Evolutionary conservation across 1,140 invertebrate species (phyloP).

Genomic region (Halotydeus destructor): DNA sequence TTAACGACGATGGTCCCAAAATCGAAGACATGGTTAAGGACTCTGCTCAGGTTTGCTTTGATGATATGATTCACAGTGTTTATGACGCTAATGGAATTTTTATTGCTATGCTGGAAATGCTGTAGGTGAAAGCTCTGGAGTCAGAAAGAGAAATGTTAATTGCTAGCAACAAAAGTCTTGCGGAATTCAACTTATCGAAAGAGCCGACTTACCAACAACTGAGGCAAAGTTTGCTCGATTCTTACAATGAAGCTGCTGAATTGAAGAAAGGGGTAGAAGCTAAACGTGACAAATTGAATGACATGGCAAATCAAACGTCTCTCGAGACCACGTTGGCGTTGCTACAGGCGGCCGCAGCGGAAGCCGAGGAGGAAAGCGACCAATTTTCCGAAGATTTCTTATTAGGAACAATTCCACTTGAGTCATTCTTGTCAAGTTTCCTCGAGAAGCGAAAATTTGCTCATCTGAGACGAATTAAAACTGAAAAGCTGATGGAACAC

Average conservation of each 20-base stretch:
- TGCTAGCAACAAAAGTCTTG: conserved; percentile 57
- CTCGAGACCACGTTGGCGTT: conserved; percentile 58
- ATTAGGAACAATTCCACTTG: conserved; percentile 43
- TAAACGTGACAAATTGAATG: conserved; percentile 19
- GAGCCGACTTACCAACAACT: conserved; percentile 53
- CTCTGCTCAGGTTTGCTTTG: conserved; percentile 44
- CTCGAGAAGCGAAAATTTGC: conserved; percentile 44
- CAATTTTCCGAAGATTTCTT: conserved; percentile 50
- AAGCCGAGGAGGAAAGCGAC: conserved; percentile 72
- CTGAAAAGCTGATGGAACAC: conserved; percentile 62
- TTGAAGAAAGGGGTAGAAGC: conserved; percentile 35
- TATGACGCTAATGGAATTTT: neutral
- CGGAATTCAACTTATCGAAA: conserved; percentile 61
- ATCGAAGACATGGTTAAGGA: conserved; percentile 54
- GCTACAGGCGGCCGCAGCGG: conserved; percentile 56
- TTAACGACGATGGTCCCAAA: conserved; percentile 53
- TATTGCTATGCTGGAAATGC: neutral
- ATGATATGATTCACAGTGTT: too few species aligned
- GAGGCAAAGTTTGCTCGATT: conserved; percentile 40
- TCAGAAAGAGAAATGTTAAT: conserved; percentile 61
- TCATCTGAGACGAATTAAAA: conserved; percentile 57
- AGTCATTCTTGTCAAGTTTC: conserved; percentile 56
- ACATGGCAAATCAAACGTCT: conserved; percentile 42
- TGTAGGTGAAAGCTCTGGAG: conserved; percentile 53
- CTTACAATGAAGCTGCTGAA: conserved; percentile 41